phyloP scores from a whole-genome alignment of 2,113 vertebrate genomes.

The Neolamprologus toae region DNA sequence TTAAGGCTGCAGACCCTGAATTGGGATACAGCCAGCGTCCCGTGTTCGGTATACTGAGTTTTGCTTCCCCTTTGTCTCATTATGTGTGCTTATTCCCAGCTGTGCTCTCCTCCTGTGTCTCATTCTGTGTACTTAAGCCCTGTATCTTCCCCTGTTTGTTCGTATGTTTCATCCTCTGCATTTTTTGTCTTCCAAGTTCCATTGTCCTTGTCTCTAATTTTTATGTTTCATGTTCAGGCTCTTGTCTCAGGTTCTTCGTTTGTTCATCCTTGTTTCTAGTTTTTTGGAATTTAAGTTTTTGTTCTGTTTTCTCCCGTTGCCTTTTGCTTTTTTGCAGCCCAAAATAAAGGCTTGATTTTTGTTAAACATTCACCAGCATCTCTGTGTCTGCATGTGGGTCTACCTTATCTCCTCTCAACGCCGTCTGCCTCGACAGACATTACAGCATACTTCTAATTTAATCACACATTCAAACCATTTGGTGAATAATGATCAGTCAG shows the following conservation, averaged over 20 bases:
- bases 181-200: background rate
- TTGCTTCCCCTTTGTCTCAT: background rate
- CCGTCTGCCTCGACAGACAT: background rate
- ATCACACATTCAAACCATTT: background rate
- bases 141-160: background rate
- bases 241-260: background rate
- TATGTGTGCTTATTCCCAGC: background rate
- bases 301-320: fast-evolving
- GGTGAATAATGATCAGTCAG: background rate
- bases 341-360: background rate
- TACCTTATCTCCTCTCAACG: background rate
- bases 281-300: fast-evolving
- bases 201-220: background rate
- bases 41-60: background rate
- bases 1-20: no score
- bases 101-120: background rate
- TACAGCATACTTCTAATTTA: background rate
- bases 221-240: background rate
- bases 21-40: background rate
- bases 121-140: background rate
- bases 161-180: fast-evolving
- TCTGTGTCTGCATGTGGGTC: background rate
- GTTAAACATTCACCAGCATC: background rate
- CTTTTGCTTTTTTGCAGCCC: background rate
- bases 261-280: background rate